Base-by-base conservation (phyloP, 2,797 vertebrate genomes). In the Sebastes iracundus region DNA sequence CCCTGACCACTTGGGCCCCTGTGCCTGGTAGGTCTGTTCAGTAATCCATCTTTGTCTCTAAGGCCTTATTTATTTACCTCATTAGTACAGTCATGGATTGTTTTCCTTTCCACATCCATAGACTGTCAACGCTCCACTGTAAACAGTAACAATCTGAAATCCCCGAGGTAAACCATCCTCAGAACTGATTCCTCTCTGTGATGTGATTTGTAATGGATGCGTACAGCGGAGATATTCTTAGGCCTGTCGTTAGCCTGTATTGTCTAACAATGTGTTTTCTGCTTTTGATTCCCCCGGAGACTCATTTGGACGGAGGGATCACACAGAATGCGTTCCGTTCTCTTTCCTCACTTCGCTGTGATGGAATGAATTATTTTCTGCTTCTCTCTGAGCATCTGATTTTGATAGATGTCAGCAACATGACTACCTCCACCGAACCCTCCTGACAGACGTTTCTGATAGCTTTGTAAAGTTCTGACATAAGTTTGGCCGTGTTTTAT, bases 301-400 rank as follows among this genome's bases (percentile, higher is more conserved):
- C 78, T 87, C 84, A 85, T 87, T 85, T 89, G 77, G 75, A 71
- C 4, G 2, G 63, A 67, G 49, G 33, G 55, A 68, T 60, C 65
- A 14, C 13, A 62, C 64, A 66, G 46, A 42, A 60, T 68, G 55
- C 30, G 64, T 53, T 79, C n/a, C 22, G 67, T 49, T 66, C 52
- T 52, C 27, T 58, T 30, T 38, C 27, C 25, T 56, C 33, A n/a
- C 25, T 68, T 60, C 74, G 27, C 25, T 42, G n/a, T 6, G 20
- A n/a, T 49, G 69, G 42, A 75, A 60, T 85, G 27, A 78, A 72
- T 80, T 28, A 23, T 61, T 22, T 53, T 60, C 23, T 61, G 32
- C 33, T 27, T 32, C 68, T 72, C 20, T 65, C 25, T 10, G 30
- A 72, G n/a, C 35, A 60, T 55, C 65, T 81, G 71, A 53, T 75